These are phyloP conservation scores for Brachionus sp. DNA, from an alignment of 1,140 invertebrate species.

Conservation along the genomic window DNA sequence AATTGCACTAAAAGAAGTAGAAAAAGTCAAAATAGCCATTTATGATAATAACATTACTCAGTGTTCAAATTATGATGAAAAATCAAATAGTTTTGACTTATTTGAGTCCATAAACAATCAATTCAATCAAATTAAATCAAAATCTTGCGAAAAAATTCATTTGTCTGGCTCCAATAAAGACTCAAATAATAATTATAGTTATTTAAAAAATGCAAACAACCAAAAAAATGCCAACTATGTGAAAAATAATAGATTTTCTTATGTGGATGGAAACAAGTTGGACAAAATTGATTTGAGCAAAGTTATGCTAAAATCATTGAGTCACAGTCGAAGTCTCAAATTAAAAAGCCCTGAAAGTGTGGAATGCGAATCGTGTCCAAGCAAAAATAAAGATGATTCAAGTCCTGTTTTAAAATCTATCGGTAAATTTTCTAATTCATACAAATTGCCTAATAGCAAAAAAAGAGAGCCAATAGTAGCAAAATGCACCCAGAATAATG, in stretches of 20 bases:
- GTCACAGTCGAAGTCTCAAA: not conserved
- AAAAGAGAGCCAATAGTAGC: not conserved
- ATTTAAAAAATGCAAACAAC: not conserved
- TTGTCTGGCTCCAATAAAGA: not conserved
- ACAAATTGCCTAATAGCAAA: slow-evolving; percentile 6
- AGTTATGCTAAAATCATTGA: slow-evolving; percentile 5
- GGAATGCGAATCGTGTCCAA: not conserved
- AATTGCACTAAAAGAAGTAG: not conserved
- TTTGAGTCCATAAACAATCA: not conserved
- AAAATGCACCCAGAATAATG: not conserved
- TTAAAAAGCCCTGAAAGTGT: not conserved
- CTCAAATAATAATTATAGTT: not conserved
- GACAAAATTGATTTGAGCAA: not conserved
- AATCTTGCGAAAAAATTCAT: slow-evolving; percentile 35
- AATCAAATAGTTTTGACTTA: not conserved
- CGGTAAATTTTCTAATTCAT: not conserved
- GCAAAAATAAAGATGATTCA: not conserved
- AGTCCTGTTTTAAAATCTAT: not conserved
- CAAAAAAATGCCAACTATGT: not conserved
- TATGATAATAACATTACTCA: slow-evolving; percentile 36
- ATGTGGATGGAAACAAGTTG: not conserved
- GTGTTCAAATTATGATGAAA: not conserved
- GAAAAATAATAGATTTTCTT: slow-evolving; percentile 11
- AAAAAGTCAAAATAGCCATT: slow-evolving; percentile 5
- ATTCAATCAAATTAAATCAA: not conserved